Conservation (phyloP, 2,888 invertebrate species). For the Drosophila mimetica region DNA sequence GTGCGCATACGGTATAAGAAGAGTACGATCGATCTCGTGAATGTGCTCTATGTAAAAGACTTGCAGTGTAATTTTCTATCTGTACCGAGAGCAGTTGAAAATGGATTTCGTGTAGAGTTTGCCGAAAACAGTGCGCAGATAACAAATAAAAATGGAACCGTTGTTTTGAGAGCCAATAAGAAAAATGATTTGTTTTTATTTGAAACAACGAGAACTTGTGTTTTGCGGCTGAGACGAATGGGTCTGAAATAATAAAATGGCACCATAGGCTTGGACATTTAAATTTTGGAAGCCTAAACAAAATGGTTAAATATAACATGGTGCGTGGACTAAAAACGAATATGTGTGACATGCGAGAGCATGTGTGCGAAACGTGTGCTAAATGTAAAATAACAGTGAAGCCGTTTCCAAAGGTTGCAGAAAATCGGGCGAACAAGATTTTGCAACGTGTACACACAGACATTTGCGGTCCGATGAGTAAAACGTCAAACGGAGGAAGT, state of each 20-base stretch:
- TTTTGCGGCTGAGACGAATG: too few relatives aligned
- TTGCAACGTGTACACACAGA: not conserved
- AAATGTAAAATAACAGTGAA: conserved; percentile 6
- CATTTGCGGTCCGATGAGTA: too few relatives aligned
- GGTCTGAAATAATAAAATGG: not conserved
- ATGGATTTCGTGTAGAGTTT: not conserved
- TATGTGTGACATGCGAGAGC: not conserved
- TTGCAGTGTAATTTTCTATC: not conserved
- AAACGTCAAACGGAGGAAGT: too few relatives aligned
- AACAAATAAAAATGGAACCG: not conserved
- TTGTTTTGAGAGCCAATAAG: not conserved
- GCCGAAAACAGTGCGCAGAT: not conserved
- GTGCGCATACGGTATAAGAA: not conserved
- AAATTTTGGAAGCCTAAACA: not conserved
- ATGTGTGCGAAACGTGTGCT: conserved; percentile 7
- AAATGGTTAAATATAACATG: too few relatives aligned
- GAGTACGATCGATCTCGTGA: not conserved
- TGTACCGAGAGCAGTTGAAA: not conserved
- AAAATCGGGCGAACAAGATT: conserved; percentile 9
- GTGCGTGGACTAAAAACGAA: too few relatives aligned
- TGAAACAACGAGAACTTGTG: too few relatives aligned
- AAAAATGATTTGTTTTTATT: too few relatives aligned
- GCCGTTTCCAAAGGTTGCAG: not conserved
- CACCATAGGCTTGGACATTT: not conserved
- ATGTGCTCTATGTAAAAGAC: too few relatives aligned